Evolutionary conservation across 2,797 vertebrate genomes (phyloP).

Genomic region (Schizopygopsis malacanthus): DNA sequence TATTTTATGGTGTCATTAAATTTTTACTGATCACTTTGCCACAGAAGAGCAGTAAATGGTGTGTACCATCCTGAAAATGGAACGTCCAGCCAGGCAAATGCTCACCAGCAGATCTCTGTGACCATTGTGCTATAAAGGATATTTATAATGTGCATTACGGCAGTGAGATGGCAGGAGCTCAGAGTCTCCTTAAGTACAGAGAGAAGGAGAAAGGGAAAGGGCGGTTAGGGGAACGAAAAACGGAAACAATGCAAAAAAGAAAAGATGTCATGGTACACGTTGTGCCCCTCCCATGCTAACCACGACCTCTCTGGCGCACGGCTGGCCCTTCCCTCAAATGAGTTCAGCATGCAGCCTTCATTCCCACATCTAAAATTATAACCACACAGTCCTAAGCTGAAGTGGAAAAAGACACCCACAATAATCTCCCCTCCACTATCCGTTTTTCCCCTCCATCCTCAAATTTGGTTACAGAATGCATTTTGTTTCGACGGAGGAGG

Average conservation of each 20-base stretch:
- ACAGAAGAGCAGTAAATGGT: constrained; percentile 93
- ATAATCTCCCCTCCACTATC: constrained; percentile 76
- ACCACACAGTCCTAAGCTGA: constrained; percentile 70
- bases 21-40: constrained; percentile 99
- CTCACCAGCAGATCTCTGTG: constrained; percentile 78
- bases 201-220: constrained; percentile 26
- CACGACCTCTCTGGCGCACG: constrained; percentile 77
- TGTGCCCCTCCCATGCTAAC: constrained; percentile 81
- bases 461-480: constrained; percentile 78
- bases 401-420: constrained; percentile 82
- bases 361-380: constrained; percentile 85
- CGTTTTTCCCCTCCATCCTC: constrained; percentile 70
- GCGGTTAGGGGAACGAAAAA: constrained; percentile 25
- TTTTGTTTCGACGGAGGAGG: constrained; percentile 75
- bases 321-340: constrained; percentile 81
- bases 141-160: constrained; percentile 77
- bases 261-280: constrained; percentile 77
- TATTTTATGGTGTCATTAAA: constrained; percentile 99
- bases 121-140: constrained; percentile 84
- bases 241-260: constrained; percentile 46
- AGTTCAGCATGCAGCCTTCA: constrained; percentile 82
- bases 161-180: constrained; percentile 30
- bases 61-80: constrained; percentile 85
- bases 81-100: constrained; percentile 78
- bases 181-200: constrained; percentile 21